Evolutionary conservation across 2,113 vertebrate species (phyloP).

Genomic region (Silurus glanis): DNA sequence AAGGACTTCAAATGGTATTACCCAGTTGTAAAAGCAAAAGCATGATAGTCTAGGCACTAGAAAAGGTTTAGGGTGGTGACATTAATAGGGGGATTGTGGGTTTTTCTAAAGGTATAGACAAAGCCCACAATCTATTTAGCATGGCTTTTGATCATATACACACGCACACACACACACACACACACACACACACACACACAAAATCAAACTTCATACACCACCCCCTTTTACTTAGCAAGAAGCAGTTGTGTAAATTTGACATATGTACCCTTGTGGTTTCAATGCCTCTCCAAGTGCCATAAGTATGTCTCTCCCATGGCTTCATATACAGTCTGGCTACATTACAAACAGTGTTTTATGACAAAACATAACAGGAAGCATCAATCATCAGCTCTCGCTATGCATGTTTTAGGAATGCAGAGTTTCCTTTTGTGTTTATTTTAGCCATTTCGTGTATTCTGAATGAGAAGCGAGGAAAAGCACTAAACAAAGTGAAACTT

Average conservation of each 20-base stretch:
- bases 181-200: too few relatives aligned
- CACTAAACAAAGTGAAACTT: slow-evolving; percentile 56
- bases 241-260: slow-evolving; percentile 32
- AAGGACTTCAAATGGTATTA: slow-evolving; percentile 51
- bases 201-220: background rate
- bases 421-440: slow-evolving; percentile 43
- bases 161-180: background rate
- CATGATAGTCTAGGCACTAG: slow-evolving; percentile 19
- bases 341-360: slow-evolving; percentile 42
- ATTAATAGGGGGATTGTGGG: slow-evolving; percentile 23
- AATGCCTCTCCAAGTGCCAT: background rate
- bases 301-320: slow-evolving; percentile 15
- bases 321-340: slow-evolving; percentile 20
- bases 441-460: slow-evolving; percentile 42
- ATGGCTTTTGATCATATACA: slow-evolving; percentile 7
- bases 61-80: slow-evolving; percentile 10
- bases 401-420: slow-evolving; percentile 34
- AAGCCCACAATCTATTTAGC: background rate
- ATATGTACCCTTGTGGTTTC: slow-evolving; percentile 17
- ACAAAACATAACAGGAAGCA: slow-evolving; percentile 46
- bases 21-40: slow-evolving; percentile 44
- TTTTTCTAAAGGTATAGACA: slow-evolving; percentile 6
- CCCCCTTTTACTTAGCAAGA: slow-evolving; percentile 11
- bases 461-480: slow-evolving; percentile 49
- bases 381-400: slow-evolving; percentile 31